Evolutionary conservation across 2,888 invertebrate genomes (phyloP), one percentile per base, ranked within the genome.

Genomic region (Caenorhabditis macrosperma): DNA sequence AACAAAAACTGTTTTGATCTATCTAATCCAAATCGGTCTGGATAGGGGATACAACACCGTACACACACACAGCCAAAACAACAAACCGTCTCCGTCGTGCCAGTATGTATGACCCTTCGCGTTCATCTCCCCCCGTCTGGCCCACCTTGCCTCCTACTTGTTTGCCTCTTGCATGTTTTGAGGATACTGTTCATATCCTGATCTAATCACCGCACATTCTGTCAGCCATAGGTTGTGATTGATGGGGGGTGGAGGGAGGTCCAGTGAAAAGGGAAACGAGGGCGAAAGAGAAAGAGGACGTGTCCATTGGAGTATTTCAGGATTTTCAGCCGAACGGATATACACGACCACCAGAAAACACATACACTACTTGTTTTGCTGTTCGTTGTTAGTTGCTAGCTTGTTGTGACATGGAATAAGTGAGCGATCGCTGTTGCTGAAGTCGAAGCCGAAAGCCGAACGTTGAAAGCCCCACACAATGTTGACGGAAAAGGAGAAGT

Each of bases 181-280:
- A 61, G 63, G 57, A 72, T 55, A 72, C 72, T 72, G 63, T 72
- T 63, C 44, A 55, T 72, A 63, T 72, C 55, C 63, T 10, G 61
- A 71, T 71, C 61, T 71, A 55, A 71, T 71, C 61, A 61, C 44
- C 33, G 41, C 24, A 33, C 50, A 24, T 30, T 30, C 52, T 20
- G 7, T 41, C 41, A 15, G 54, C 44, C 57, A 46, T 60, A 38
- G 69, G 44, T 60, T 60, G 15, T 69, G 69, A 69, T 69, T 69
- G 69, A 69, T 69, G 69, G 69, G 52, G 38, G 15, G 38, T 38
- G 33, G 10, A 26, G 35, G 12, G n/a, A 17, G 44, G 28, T 3
- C 38, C 26, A 26, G n/a, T 44, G 44, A 9, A 50, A 38, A 12
- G 10, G 20, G 2, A n/a, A 41, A 38, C 10, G 15, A 30, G 46